These are phyloP conservation scores for Pachycephala philippinensis DNA, from an alignment of 2,113 vertebrate species.

Conservation along the genomic window DNA sequence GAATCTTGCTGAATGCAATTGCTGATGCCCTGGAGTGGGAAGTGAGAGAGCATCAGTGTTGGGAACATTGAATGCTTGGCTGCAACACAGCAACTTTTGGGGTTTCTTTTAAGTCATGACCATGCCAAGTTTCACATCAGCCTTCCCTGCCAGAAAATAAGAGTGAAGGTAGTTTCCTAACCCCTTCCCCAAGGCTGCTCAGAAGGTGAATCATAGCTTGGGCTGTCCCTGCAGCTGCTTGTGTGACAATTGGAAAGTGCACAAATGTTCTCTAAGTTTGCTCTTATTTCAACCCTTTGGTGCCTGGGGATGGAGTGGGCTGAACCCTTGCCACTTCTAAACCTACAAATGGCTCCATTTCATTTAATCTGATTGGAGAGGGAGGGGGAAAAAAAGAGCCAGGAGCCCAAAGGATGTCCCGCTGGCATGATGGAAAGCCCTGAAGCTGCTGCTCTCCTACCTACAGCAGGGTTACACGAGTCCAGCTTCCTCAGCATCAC, in stretches of 20 bases:
- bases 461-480: not conserved
- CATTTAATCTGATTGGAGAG: not conserved
- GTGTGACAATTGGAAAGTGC: not conserved
- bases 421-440: not conserved
- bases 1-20: not conserved
- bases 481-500: not conserved
- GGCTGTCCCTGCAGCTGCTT: not conserved
- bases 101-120: not conserved
- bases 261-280: not conserved
- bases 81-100: not conserved
- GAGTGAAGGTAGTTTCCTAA: not conserved
- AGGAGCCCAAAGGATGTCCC: not conserved
- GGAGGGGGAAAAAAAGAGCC: not conserved
- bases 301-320: not conserved
- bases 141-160: not conserved
- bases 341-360: not conserved
- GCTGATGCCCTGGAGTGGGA: not conserved
- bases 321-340: not conserved
- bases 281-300: not conserved
- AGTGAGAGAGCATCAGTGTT: not conserved
- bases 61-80: not conserved
- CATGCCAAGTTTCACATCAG: not conserved
- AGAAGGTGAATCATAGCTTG: not conserved
- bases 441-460: not conserved
- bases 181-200: not conserved